Evolutionary conservation across 2,113 vertebrate genomes (phyloP).

Genomic region (Clarias magur): DNA sequence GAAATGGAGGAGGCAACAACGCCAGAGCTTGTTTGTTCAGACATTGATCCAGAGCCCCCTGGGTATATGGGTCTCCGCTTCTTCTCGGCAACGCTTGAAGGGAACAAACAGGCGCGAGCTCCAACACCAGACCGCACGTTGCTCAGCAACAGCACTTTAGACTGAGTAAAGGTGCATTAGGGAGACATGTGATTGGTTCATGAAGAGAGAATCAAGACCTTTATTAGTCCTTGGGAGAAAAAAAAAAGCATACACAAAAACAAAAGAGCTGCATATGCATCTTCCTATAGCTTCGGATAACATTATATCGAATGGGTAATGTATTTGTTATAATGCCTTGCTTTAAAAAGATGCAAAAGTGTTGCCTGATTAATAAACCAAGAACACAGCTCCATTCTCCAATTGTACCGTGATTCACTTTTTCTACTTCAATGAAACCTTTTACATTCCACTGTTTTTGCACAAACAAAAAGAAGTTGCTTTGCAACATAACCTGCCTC

Average conservation of each 20-base stretch:
- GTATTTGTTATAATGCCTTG: neutral
- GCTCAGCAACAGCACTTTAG: slow-evolving; percentile 57
- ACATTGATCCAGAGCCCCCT: slow-evolving; percentile 56
- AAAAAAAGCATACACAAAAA: slow-evolving; percentile 4
- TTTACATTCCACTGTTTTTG: neutral
- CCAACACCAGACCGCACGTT: slow-evolving; percentile 54
- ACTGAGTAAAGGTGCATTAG: slow-evolving; percentile 35
- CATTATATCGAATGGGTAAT: neutral
- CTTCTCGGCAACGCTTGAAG: slow-evolving; percentile 49
- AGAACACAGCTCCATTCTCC: neutral
- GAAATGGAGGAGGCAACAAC: slow-evolving; percentile 29
- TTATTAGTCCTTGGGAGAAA: slow-evolving; percentile 45
- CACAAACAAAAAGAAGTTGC: neutral
- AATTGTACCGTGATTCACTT: neutral
- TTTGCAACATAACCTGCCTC: neutral
- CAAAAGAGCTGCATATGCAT: slow-evolving; percentile 14
- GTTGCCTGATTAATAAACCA: neutral
- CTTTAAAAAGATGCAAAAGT: neutral
- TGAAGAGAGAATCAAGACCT: slow-evolving; percentile 49
- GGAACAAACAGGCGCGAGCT: slow-evolving; percentile 53
- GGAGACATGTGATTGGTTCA: slow-evolving; percentile 37
- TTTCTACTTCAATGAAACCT: neutral
- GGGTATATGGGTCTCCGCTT: slow-evolving; percentile 53
- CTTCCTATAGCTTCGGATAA: neutral
- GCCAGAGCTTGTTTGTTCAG: slow-evolving; percentile 53